Evolutionary conservation across 2,888 invertebrate genomes (phyloP).

Genomic region (Herminia tarsipennalis): DNA sequence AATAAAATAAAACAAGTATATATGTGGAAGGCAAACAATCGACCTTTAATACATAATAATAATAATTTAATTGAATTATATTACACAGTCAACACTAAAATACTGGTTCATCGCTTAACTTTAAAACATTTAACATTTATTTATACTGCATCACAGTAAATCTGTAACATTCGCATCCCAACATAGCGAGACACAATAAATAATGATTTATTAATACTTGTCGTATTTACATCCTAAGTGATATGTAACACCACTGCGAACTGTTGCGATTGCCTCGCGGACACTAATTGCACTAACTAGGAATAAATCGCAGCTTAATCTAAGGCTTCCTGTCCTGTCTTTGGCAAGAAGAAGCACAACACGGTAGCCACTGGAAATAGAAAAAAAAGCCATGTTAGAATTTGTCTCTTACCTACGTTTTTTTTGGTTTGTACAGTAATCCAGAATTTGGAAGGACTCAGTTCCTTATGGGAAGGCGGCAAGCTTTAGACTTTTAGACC

Average conservation of each 20-base stretch:
- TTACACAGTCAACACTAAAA: conserved; percentile 83
- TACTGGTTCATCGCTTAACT: conserved; percentile 77
- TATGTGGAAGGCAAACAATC: conserved; percentile 58
- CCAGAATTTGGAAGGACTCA: no score
- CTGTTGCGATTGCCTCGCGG: conserved; percentile 46
- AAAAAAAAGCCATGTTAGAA: no score
- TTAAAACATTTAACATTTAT: conserved; percentile 38
- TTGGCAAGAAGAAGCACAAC: conserved; percentile 90
- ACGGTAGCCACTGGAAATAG: conserved; percentile 87
- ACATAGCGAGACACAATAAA: conserved; percentile 47
- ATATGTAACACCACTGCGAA: conserved; percentile 75
- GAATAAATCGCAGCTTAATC: conserved; percentile 77
- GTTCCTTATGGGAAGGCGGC: no score
- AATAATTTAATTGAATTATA: conserved; percentile 83
- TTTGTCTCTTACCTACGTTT: no score
- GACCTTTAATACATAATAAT: conserved; percentile 77
- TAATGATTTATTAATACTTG: conserved; percentile 51
- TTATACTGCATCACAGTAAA: conserved; percentile 76
- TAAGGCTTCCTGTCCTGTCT: conserved; percentile 90
- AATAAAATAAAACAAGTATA: conserved; percentile 53
- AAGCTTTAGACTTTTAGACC: no score
- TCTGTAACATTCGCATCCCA: conserved; percentile 53
- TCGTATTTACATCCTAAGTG: conserved; percentile 80
- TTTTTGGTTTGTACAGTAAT: no score
- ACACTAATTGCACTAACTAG: conserved; percentile 73